A percentile compares a stretch with the other conserved stretches of the same genome.
Evolutionary conservation across 2,888 invertebrate species (phyloP).

Genomic region (Drosophila melanocephala): DNA sequence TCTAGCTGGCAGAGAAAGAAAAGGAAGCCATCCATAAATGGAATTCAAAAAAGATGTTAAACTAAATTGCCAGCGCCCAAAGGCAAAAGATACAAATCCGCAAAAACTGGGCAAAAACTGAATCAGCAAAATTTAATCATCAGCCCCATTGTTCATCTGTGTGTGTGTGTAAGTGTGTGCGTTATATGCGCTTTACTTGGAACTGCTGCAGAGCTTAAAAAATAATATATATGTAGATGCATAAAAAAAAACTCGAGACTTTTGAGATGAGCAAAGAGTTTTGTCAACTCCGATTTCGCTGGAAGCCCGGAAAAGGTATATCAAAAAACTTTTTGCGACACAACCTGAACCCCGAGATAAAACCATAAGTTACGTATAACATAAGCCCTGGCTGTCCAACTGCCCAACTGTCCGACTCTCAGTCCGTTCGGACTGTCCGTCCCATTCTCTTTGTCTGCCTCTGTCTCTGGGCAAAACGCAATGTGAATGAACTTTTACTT

Average conservation of each 20-base stretch:
- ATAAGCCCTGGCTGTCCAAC: constrained; percentile 22
- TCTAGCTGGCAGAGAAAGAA: constrained; percentile 15
- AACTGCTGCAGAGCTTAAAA: constrained; percentile 60
- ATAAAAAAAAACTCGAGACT: not conserved
- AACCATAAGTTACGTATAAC: constrained; percentile 54
- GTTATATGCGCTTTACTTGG: constrained; percentile 58
- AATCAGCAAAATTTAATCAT: constrained; percentile 78
- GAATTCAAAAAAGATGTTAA: constrained; percentile 26
- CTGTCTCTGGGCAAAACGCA: constrained; percentile 17
- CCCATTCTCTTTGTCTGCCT: constrained; percentile 9
- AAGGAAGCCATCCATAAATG: constrained; percentile 39
- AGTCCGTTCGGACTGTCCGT: not conserved
- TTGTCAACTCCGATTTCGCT: constrained; percentile 50
- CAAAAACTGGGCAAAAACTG: constrained; percentile 47
- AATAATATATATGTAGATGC: constrained; percentile 10
- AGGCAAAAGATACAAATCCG: constrained; percentile 29
- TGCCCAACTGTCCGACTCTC: not conserved
- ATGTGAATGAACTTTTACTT: constrained; percentile 80
- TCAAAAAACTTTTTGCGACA: constrained; percentile 39
- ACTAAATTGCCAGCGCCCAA: constrained; percentile 14
- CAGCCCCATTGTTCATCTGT: constrained; percentile 31
- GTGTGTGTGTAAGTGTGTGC: constrained; percentile 15
- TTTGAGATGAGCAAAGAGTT: constrained; percentile 29
- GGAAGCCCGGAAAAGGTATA: constrained; percentile 48
- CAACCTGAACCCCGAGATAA: constrained; percentile 37